Conservation (phyloP, 2,797 vertebrate species). For the Phalloptychus januarius region DNA sequence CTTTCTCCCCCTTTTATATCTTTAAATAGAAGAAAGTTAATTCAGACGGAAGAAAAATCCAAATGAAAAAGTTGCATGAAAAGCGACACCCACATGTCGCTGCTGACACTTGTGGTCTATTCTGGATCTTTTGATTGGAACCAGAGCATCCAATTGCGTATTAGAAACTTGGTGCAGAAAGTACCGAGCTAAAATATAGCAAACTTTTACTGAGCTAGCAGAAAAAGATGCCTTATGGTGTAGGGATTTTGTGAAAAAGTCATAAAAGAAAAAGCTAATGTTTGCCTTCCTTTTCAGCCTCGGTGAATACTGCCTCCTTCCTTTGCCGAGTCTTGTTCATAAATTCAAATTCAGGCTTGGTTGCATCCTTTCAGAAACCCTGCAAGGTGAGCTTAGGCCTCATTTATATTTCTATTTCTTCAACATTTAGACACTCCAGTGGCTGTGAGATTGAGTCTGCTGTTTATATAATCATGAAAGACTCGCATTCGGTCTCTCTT, state of each 20-base stretch:
- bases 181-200: neutral
- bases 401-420: neutral
- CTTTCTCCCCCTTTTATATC: too few relatives aligned
- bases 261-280: neutral
- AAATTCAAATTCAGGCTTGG: constrained; percentile 3
- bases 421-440: constrained; percentile 26
- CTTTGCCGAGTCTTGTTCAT: neutral
- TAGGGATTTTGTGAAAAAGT: neutral
- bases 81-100: too few relatives aligned
- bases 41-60: too few relatives aligned
- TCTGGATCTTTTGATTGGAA: too few relatives aligned
- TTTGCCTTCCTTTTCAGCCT: neutral
- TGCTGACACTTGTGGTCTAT: too few relatives aligned
- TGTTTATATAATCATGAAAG: constrained; percentile 27
- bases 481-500: constrained; percentile 7
- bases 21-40: too few relatives aligned
- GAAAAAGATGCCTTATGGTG: neutral
- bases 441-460: constrained; percentile 7
- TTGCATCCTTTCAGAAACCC: constrained; percentile 1
- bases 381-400: constrained; percentile 14
- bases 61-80: too few relatives aligned
- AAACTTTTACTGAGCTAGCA: neutral
- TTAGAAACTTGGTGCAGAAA: neutral
- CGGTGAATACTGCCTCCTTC: neutral
- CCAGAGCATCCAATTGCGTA: neutral